phyloP scores from a whole-genome alignment of 2,797 vertebrate genomes.

The Pipistrellus nathusii region DNA sequence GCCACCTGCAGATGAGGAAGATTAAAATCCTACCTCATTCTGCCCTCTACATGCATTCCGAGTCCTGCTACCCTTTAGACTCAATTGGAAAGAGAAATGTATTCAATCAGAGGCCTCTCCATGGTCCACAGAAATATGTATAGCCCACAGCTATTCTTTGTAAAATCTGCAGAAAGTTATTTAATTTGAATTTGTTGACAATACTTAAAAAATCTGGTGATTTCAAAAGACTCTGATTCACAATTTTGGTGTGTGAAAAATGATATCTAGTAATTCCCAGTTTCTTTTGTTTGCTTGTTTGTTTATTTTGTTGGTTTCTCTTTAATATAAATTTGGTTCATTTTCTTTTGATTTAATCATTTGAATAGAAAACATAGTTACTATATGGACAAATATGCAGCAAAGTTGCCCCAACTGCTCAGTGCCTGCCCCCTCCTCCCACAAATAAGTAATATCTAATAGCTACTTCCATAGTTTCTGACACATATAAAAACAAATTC shows the following conservation, averaged over 20 bases:
- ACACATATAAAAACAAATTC: not conserved
- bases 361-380: not conserved
- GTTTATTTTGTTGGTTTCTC: not conserved
- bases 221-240: not conserved
- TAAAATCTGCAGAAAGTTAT: not conserved
- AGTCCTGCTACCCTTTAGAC: not conserved
- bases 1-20: not conserved
- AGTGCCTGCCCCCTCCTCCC: not conserved
- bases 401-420: not conserved
- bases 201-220: not conserved
- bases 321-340: not conserved
- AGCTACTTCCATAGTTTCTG: not conserved
- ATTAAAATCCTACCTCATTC: not conserved
- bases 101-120: not conserved
- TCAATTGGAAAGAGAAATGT: not conserved
- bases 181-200: not conserved
- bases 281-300: not conserved
- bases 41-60: not conserved
- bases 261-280: not conserved
- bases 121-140: not conserved
- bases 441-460: not conserved
- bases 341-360: slow-evolving; percentile 14
- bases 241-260: not conserved
- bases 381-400: not conserved
- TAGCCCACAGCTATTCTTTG: not conserved